Evolutionary conservation across 2,797 vertebrate genomes (phyloP).

Genomic region (Rhabdophis nuchalis): DNA sequence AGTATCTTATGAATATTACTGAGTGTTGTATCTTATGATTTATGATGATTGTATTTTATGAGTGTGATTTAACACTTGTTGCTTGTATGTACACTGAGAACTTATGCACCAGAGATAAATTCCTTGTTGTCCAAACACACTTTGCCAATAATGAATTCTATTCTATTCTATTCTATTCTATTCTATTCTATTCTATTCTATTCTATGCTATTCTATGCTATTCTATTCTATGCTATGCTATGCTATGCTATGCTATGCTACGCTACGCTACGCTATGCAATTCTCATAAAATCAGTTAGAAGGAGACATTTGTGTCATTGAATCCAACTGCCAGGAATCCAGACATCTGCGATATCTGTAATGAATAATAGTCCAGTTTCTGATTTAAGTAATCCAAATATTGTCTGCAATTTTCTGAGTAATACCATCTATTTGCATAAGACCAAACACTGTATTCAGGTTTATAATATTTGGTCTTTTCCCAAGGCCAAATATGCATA

Average conservation of each 20-base stretch:
- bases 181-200: background rate
- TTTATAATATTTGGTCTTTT: background rate
- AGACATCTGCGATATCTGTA: background rate
- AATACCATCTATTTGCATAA: background rate
- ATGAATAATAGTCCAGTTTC: background rate
- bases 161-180: background rate
- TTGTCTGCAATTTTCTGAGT: background rate
- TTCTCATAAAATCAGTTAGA: background rate
- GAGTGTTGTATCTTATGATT: background rate
- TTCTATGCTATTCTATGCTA: background rate
- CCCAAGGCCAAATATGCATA: background rate
- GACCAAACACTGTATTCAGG: background rate
- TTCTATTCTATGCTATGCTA: no score
- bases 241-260: fast-evolving
- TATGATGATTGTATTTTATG: background rate
- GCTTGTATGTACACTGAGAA: background rate
- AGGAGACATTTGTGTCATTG: background rate
- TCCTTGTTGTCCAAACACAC: background rate
- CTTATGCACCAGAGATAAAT: background rate
- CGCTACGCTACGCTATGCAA: background rate
- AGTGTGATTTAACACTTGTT: background rate
- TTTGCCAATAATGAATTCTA: background rate
- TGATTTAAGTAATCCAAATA: background rate
- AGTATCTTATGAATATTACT: no score
- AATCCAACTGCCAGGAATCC: background rate